Conservation (phyloP, 2,113 vertebrate genomes). For the Phainopepla nitens region DNA sequence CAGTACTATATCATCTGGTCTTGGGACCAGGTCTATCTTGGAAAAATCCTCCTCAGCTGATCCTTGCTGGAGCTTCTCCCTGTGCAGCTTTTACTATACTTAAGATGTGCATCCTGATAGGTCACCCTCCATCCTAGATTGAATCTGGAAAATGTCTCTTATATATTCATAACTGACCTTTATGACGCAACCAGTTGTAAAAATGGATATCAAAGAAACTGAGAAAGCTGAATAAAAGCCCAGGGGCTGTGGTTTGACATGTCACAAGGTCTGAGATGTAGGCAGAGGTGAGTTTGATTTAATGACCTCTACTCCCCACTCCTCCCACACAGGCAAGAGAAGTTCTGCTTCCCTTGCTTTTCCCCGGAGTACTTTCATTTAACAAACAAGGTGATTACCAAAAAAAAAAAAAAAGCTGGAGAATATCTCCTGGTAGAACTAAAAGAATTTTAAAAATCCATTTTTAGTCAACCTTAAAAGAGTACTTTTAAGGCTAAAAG, state of each 20-base stretch:
- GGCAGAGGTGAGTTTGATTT: not conserved
- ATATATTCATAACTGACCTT: not conserved
- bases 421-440: not conserved
- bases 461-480: not conserved
- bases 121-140: not conserved
- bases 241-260: not conserved
- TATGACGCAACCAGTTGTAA: not conserved
- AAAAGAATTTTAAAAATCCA: not conserved
- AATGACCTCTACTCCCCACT: not conserved
- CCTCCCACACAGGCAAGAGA: not conserved
- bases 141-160: not conserved
- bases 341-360: not conserved
- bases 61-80: not conserved
- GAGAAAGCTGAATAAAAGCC: not conserved
- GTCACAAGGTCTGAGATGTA: not conserved
- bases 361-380: not conserved
- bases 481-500: not conserved
- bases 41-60: not conserved
- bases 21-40: not conserved
- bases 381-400: not conserved
- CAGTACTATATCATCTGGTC: not conserved
- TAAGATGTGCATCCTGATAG: not conserved
- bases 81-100: not conserved
- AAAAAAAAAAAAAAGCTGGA: not conserved
- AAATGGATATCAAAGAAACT: not conserved